phyloP scores from a whole-genome alignment of 2,113 vertebrate species.

The Uropsilus gracilis region DNA sequence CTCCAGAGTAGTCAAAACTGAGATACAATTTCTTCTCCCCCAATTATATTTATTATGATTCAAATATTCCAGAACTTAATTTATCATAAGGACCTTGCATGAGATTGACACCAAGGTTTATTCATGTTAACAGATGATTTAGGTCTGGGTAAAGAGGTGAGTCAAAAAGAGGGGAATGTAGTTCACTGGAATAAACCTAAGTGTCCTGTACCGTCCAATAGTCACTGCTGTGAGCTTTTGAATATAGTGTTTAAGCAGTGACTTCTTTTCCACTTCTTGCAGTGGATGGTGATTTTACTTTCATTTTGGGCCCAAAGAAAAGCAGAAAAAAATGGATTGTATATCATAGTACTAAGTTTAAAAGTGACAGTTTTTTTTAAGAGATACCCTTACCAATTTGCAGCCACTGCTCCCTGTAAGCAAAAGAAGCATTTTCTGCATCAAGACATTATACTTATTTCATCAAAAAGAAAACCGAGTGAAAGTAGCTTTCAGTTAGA shows the following conservation, averaged over 20 bases:
- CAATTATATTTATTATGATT: not conserved
- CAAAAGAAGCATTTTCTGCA: not conserved
- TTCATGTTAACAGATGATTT: not conserved
- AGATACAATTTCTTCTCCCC: not conserved
- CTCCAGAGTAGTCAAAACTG: not conserved
- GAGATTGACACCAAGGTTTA: not conserved
- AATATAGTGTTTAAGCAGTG: not conserved
- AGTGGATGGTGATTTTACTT: conserved; percentile 36
- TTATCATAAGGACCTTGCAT: not conserved
- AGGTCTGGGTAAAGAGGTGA: not conserved
- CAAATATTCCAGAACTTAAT: not conserved
- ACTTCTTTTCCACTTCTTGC: not conserved
- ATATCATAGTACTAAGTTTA: conserved; percentile 48
- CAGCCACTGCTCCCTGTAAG: not conserved
- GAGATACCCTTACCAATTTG: conserved; percentile 36
- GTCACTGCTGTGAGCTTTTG: not conserved
- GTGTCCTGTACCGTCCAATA: not conserved
- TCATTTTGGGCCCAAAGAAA: conserved; percentile 17
- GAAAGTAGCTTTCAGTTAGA: conserved; percentile 19
- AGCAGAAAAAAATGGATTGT: conserved; percentile 50
- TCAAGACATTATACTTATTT: conserved; percentile 9
- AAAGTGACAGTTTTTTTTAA: not conserved
- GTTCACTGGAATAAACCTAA: not conserved
- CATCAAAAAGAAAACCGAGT: conserved; percentile 33
- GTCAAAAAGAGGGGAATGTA: not conserved